These are phyloP conservation scores for Drosophila pruinosa DNA, from an alignment of 1,140 invertebrate genomes.

Conservation along the genomic window DNA sequence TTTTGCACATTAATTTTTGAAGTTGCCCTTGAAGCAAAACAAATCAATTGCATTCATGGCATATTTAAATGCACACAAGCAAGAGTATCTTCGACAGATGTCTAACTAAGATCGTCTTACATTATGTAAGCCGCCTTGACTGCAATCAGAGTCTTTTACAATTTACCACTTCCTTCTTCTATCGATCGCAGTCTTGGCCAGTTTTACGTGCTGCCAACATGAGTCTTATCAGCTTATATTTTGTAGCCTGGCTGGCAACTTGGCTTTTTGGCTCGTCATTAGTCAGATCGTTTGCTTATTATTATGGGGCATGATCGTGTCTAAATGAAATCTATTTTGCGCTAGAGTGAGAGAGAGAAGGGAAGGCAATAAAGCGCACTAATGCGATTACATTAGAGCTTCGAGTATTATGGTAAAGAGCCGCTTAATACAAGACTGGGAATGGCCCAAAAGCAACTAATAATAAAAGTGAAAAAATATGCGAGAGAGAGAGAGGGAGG, in stretches of 20 bases:
- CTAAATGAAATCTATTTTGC: constrained; percentile 77
- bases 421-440: constrained; percentile 49
- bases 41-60: background rate
- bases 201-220: constrained; percentile 23
- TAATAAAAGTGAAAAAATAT: constrained; percentile 72
- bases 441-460: constrained; percentile 54
- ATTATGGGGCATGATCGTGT: constrained; percentile 77
- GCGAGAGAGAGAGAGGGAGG: constrained; percentile 13
- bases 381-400: constrained; percentile 79
- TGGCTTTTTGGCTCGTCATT: constrained; percentile 64
- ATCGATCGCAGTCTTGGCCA: background rate
- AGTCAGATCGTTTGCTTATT: constrained; percentile 62
- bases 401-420: constrained; percentile 45
- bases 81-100: background rate
- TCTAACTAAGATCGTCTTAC: background rate
- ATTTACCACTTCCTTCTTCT: constrained; percentile 4
- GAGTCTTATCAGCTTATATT: constrained; percentile 75
- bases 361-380: constrained; percentile 60
- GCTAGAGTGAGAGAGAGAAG: background rate
- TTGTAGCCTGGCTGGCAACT: constrained; percentile 43
- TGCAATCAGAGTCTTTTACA: background rate
- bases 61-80: background rate
- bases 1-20: background rate
- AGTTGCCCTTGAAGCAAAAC: constrained; percentile 3
- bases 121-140: background rate